Evolutionary conservation across 2,113 vertebrate genomes (phyloP).

Genomic region (Psophia crepitans): DNA sequence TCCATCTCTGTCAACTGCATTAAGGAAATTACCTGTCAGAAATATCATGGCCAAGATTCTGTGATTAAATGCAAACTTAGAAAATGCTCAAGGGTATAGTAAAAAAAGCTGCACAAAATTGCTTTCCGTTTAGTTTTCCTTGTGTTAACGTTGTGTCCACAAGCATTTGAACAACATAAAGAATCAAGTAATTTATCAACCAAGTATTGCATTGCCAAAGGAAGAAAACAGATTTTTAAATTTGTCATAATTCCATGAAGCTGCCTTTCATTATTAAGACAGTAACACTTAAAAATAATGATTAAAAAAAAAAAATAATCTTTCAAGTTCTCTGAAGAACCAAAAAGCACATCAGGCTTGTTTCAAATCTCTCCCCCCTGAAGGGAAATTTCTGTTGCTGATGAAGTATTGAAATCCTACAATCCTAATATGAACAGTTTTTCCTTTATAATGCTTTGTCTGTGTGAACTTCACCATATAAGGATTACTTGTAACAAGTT

Average conservation of each 20-base stretch:
- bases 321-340: neutral
- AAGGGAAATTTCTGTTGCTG: neutral
- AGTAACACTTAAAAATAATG: neutral
- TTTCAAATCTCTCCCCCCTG: neutral
- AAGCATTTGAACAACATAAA: conserved; percentile 62
- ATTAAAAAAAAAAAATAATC: neutral
- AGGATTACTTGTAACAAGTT: neutral
- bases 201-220: conserved; percentile 12
- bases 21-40: conserved; percentile 91
- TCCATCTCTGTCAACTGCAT: conserved; percentile 88
- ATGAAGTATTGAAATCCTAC: neutral
- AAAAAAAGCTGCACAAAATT: conserved; percentile 65
- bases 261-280: neutral
- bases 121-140: conserved; percentile 72
- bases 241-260: conserved; percentile 3
- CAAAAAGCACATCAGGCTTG: neutral
- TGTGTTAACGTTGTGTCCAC: conserved; percentile 63
- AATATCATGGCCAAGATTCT: conserved; percentile 81
- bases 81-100: conserved; percentile 77
- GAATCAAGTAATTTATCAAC: conserved; percentile 55
- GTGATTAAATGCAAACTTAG: conserved; percentile 85
- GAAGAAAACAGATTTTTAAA: conserved; percentile 6
- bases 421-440: neutral
- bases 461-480: neutral
- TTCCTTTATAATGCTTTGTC: neutral